A percentile compares a stretch with the other conserved stretches of the same genome.
Evolutionary conservation across 2,888 invertebrate species (phyloP).

Genomic region (Pimpla rufipes): DNA sequence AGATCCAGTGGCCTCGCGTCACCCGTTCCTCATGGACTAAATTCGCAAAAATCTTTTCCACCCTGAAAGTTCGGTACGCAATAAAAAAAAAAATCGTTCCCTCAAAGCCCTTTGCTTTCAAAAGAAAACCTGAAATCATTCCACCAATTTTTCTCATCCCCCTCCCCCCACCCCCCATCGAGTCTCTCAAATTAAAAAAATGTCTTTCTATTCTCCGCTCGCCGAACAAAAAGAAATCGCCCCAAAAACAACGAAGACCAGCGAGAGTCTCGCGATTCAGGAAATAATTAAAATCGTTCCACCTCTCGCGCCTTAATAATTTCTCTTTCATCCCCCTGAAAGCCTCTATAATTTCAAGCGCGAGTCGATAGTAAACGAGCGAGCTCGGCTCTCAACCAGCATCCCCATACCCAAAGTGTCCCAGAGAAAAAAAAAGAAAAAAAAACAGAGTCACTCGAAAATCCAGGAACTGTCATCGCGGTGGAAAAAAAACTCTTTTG

Average conservation of each 20-base stretch:
- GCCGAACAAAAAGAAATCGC: too few species aligned
- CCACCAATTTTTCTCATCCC: neutral
- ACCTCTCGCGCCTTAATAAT: neutral
- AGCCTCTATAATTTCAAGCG: neutral
- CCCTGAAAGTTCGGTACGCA: neutral
- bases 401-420: neutral
- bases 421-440: neutral
- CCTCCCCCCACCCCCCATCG: too few species aligned
- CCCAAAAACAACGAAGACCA: too few species aligned
- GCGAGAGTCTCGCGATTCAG: neutral
- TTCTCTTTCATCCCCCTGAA: neutral
- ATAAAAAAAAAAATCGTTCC: neutral
- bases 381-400: neutral
- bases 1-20: neutral
- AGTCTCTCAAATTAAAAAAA: neutral
- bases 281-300: conserved; percentile 7
- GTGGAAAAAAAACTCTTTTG: neutral
- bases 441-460: neutral
- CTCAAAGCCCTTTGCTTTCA: neutral
- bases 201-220: neutral
- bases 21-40: neutral
- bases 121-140: neutral
- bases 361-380: neutral
- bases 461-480: neutral
- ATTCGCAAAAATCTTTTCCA: neutral